A percentile compares a stretch with the other conserved stretches of the same genome.
Conservation (phyloP, 2,797 vertebrate species). For the Amblyraja radiata region DNA sequence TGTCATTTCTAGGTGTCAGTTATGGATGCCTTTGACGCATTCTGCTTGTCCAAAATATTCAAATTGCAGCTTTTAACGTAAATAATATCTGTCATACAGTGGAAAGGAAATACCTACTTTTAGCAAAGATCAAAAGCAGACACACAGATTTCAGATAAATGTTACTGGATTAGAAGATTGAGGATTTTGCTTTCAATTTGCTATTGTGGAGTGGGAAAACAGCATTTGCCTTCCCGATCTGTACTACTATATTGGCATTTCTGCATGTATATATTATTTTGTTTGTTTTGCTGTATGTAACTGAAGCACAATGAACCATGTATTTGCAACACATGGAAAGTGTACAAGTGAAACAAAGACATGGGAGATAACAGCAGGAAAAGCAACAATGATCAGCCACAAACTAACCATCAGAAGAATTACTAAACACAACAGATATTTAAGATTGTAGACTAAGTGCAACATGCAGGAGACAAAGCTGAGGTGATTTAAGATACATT, state of each 20-base stretch:
- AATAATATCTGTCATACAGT: neutral
- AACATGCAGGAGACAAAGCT: neutral
- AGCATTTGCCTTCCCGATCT: neutral
- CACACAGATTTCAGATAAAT: too few relatives aligned
- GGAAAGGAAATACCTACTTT: too few relatives aligned
- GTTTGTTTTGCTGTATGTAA: neutral
- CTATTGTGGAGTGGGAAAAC: neutral
- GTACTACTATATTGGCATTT: neutral
- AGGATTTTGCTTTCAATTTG: too few relatives aligned
- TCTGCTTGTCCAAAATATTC: neutral
- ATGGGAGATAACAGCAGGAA: neutral
- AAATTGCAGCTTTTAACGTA: neutral
- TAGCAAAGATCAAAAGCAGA: too few relatives aligned
- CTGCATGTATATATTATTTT: neutral
- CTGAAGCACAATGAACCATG: neutral
- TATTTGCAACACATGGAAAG: slow-evolving; percentile 24
- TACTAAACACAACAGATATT: neutral
- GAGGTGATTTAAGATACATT: neutral
- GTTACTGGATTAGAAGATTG: too few relatives aligned
- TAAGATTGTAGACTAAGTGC: neutral
- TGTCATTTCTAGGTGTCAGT: neutral
- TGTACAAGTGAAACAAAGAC: neutral
- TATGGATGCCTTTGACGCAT: neutral
- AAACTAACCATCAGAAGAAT: neutral
- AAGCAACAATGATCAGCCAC: neutral